Percentiles rank a stretch among this genome's conserved stretches.
phyloP scores from a whole-genome alignment of 2,797 vertebrate genomes.

The Falco biarmicus region DNA sequence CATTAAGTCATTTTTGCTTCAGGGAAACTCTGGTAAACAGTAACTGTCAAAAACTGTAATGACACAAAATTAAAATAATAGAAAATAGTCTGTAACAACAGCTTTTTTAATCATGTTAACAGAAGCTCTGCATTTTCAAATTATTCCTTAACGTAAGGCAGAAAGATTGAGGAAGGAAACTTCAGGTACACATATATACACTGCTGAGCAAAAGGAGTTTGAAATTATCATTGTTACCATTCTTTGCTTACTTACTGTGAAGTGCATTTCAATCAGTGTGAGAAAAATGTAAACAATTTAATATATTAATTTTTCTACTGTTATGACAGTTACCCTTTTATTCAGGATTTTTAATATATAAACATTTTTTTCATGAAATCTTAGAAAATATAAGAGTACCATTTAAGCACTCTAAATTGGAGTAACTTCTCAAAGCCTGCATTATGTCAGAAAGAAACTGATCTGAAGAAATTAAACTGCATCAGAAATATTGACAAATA shows the following conservation, averaged over 20 bases:
- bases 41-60: constrained; percentile 79
- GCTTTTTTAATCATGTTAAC: constrained; percentile 73
- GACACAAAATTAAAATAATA: constrained; percentile 77
- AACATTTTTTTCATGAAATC: constrained; percentile 33
- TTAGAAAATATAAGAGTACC: neutral
- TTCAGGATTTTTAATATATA: neutral
- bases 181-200: neutral
- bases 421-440: constrained; percentile 31
- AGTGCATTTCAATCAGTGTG: neutral
- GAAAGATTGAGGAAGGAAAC: constrained; percentile 17
- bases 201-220: neutral
- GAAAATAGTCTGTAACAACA: constrained; percentile 71
- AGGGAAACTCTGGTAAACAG: constrained; percentile 76
- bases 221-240: constrained; percentile 10
- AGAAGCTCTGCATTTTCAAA: constrained; percentile 52
- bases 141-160: constrained; percentile 5
- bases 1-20: constrained; percentile 75
- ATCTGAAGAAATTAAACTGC: constrained; percentile 65
- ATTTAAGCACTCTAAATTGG: constrained; percentile 27
- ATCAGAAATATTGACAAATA: constrained; percentile 70
- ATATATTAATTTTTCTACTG: constrained; percentile 31
- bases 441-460: constrained; percentile 56
- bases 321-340: constrained; percentile 6
- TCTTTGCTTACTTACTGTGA: neutral
- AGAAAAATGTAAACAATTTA: constrained; percentile 19